A percentile compares a stretch with the other conserved stretches of the same genome.
Evolutionary conservation across 2,888 invertebrate genomes (phyloP).

Genomic region (Pristionchus maxplancki): DNA sequence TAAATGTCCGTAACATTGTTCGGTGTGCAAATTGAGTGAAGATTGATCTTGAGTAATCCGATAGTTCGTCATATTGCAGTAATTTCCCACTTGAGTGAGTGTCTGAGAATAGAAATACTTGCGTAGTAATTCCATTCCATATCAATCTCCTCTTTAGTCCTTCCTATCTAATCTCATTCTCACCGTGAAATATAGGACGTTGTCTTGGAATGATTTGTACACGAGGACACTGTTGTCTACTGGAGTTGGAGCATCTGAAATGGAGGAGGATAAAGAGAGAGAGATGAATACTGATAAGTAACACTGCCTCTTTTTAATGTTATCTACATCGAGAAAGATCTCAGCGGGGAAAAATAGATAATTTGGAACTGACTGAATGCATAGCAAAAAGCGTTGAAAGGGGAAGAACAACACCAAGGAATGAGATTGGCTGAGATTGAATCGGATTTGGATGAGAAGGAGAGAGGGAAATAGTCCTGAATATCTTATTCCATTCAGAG

Average conservation of each 20-base stretch:
- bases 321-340: too few relatives aligned
- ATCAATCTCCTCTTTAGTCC: not conserved
- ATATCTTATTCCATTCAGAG: not conserved
- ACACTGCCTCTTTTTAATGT: too few relatives aligned
- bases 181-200: not conserved
- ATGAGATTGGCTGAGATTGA: not conserved
- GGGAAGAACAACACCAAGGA: conserved; percentile 31
- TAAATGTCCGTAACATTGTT: not conserved
- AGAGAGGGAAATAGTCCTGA: conserved; percentile 8
- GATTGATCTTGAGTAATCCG: not conserved
- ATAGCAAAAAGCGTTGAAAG: not conserved
- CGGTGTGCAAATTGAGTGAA: not conserved
- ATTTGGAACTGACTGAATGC: conserved; percentile 33
- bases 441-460: not conserved
- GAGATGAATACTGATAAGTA: too few relatives aligned
- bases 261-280: not conserved
- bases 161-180: not conserved
- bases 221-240: not conserved
- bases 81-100: not conserved
- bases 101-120: not conserved
- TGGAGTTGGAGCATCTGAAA: not conserved
- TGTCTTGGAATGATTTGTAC: conserved; percentile 13
- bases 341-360: too few relatives aligned
- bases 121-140: not conserved
- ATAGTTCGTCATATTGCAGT: conserved; percentile 24